Evolutionary conservation across 2,888 invertebrate species (phyloP), one percentile per base, ranked within the genome.

Genomic region (Piscicola geometra): DNA sequence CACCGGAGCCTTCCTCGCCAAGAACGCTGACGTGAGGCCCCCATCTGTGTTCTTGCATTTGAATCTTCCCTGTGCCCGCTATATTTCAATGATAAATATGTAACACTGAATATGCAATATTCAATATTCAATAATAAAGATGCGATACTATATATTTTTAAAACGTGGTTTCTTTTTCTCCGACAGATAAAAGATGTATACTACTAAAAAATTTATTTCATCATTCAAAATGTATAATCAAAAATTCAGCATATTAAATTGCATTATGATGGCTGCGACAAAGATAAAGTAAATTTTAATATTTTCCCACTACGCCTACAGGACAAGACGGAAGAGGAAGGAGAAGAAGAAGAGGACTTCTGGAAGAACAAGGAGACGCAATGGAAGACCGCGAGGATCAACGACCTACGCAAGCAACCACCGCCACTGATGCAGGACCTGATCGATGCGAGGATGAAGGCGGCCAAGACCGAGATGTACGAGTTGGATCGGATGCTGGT

Each of bases 251-350:
- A n/a, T n/a, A n/a, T n/a, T n/a, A n/a, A n/a, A n/a, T n/a, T n/a
- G n/a, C n/a, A n/a, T n/a, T n/a, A n/a, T n/a, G n/a, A n/a, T n/a
- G n/a, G n/a, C n/a, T n/a, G n/a, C n/a, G n/a, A n/a, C n/a, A n/a
- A 25, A 25, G 1, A n/a, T 70, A 3, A 41, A 25, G 9, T 25
- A 28, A 25, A 64, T 64, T 64, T 21, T 50, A 50, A 50, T 50
- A 50, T 18, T 18, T 18, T 18, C 52, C 52, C 15, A n/a, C n/a
- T 50, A 50, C 25, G 15, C 50, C 47, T n/a, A 71, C 30, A 64
- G 64, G 32, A 64, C n/a, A 73, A 60, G 41, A 56, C 21, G n/a
- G 74, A 71, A 12, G 77, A 76, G 25, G 76, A 71, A 30, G 76
- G 33, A 28, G 71, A 52, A 71, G 76, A 52, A 28, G 71, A 64